These are phyloP conservation scores for Maccullochella peelii DNA, from an alignment of 2,113 vertebrate genomes.

Conservation along the genomic window DNA sequence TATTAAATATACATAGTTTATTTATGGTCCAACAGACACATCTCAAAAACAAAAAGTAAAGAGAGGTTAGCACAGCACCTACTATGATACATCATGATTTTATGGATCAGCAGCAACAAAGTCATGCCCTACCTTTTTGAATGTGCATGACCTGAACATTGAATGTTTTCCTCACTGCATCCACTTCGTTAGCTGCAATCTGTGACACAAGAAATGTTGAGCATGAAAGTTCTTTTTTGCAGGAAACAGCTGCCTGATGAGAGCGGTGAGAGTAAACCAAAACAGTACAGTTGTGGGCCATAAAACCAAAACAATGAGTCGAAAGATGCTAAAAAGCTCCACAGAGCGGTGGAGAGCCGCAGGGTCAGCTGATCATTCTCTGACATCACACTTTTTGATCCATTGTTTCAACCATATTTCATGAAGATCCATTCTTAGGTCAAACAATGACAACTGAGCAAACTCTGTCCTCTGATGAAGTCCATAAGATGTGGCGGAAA, in stretches of 20 bases:
- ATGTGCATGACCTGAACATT: constrained; percentile 60
- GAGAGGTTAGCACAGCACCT: not conserved
- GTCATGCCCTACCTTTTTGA: constrained; percentile 61
- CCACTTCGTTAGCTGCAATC: constrained; percentile 83
- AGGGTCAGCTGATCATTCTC: too few species aligned
- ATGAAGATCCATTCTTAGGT: too few species aligned
- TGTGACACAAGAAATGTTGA: constrained; percentile 45
- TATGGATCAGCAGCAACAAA: not conserved
- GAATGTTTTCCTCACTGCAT: constrained; percentile 83
- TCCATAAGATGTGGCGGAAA: not conserved
- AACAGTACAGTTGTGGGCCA: too few species aligned
- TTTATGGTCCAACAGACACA: not conserved
- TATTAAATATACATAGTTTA: not conserved
- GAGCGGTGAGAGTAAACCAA: too few species aligned
- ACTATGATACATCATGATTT: not conserved
- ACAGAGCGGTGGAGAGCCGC: too few species aligned
- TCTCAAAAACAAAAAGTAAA: not conserved
- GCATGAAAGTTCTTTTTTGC: not conserved
- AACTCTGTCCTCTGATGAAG: not conserved
- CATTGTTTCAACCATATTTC: not conserved
- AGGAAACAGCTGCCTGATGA: too few species aligned
- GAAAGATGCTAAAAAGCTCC: too few species aligned
- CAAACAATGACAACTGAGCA: too few species aligned
- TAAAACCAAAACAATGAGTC: too few species aligned
- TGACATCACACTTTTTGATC: too few species aligned